These are phyloP conservation scores for Papilio aristodemus DNA, from an alignment of 1,140 invertebrate genomes.

Conservation along the genomic window DNA sequence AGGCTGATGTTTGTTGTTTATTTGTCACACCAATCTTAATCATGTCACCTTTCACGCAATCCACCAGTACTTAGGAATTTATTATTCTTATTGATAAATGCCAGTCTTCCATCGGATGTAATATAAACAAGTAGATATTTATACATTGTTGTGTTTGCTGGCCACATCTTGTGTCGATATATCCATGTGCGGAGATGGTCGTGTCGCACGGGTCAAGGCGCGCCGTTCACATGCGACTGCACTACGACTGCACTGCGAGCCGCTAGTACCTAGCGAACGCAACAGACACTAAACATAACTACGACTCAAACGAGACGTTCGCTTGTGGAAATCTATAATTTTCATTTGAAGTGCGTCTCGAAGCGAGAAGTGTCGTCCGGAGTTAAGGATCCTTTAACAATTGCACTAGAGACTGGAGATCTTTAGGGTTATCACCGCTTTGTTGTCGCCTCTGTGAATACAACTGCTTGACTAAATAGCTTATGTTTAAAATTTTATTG, in stretches of 20 bases:
- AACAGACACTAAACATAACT: conserved; percentile 28
- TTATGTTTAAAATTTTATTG: too few relatives aligned
- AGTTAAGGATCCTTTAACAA: conserved; percentile 11
- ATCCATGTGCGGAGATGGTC: conserved; percentile 40
- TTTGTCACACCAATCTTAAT: too few relatives aligned
- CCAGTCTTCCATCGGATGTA: too few relatives aligned
- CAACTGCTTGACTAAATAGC: not conserved
- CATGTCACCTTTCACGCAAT: too few relatives aligned
- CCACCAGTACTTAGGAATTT: too few relatives aligned
- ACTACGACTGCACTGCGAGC: too few relatives aligned
- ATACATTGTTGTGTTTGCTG: not conserved
- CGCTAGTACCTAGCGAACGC: conserved; percentile 45
- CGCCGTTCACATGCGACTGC: conserved; percentile 55
- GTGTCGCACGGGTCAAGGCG: conserved; percentile 57
- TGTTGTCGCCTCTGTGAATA: not conserved
- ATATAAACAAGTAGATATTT: too few relatives aligned
- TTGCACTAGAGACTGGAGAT: not conserved
- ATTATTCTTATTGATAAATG: too few relatives aligned
- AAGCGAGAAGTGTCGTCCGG: conserved; percentile 7
- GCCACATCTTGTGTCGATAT: conserved; percentile 40
- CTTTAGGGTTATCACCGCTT: not conserved
- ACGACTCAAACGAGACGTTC: conserved; percentile 36
- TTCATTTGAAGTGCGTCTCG: conserved; percentile 40
- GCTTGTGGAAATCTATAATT: conserved; percentile 47
- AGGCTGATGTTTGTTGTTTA: too few relatives aligned